A percentile compares a stretch with the other conserved stretches of the same genome.
Evolutionary conservation across 2,888 invertebrate species (phyloP).

Genomic region (Celastrina argiolus): DNA sequence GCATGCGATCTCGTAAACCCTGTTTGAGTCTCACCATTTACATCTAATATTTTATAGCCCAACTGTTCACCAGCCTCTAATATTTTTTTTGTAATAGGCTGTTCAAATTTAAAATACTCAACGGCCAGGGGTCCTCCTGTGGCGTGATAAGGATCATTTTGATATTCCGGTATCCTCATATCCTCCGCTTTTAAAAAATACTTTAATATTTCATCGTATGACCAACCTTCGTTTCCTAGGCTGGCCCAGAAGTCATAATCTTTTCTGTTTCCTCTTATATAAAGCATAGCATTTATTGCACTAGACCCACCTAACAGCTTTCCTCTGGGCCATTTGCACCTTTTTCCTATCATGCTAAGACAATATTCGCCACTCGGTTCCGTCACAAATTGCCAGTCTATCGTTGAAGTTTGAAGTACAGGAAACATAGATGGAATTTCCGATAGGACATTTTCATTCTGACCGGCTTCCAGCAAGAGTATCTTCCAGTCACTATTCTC

Average conservation of each 20-base stretch:
- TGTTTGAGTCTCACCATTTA: slow-evolving; percentile 87
- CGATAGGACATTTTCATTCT: slow-evolving; percentile 83
- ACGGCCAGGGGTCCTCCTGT: slow-evolving; percentile 85
- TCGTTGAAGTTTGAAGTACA: slow-evolving; percentile 82
- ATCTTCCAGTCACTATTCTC: slow-evolving; percentile 85
- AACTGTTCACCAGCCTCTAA: slow-evolving; percentile 83
- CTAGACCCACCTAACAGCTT: slow-evolving; percentile 89
- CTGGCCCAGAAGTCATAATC: slow-evolving; percentile 93
- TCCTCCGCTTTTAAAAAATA: slow-evolving; percentile 91
- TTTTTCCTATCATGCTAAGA: slow-evolving; percentile 79
- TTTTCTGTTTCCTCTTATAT: slow-evolving; percentile 87
- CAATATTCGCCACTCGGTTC: slow-evolving; percentile 84
- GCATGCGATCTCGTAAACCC: slow-evolving; percentile 88
- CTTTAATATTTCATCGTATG: slow-evolving; percentile 83
- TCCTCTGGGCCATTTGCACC: slow-evolving; percentile 87
- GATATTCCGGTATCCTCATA: slow-evolving; percentile 80
- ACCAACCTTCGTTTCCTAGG: slow-evolving; percentile 88
- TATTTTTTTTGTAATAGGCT: slow-evolving; percentile 83
- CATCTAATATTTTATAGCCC: slow-evolving; percentile 83
- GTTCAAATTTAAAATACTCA: slow-evolving; percentile 83
- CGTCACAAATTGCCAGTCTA: slow-evolving; percentile 90
- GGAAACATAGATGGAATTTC: slow-evolving; percentile 86
- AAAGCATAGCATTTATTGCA: slow-evolving; percentile 93
- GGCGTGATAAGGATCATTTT: slow-evolving; percentile 81
- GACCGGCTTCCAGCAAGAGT: slow-evolving; percentile 88